These are phyloP conservation scores for Mastomys natalensis DNA, from an alignment of 2,113 vertebrate species.

Conservation along the genomic window DNA sequence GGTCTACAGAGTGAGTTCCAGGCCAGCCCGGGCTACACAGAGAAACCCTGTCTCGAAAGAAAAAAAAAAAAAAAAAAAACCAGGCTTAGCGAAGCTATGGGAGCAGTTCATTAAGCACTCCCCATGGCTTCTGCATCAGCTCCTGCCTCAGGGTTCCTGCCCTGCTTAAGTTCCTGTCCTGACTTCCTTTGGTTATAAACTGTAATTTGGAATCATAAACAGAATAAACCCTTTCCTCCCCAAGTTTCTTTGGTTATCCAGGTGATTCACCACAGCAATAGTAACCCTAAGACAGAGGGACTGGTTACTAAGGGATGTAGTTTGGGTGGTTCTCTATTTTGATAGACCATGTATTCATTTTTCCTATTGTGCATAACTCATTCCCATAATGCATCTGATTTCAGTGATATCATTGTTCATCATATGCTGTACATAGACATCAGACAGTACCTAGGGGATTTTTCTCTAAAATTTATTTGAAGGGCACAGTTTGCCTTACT, in stretches of 20 bases:
- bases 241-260: not conserved
- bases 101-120: not conserved
- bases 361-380: not conserved
- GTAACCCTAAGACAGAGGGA: not conserved
- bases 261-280: not conserved
- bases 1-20: too few relatives aligned
- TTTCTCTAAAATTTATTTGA: not conserved
- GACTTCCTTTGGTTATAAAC: not conserved
- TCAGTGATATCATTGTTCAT: not conserved
- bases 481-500: not conserved
- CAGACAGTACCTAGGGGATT: not conserved
- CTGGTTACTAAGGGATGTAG: not conserved
- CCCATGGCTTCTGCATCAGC: not conserved
- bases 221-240: not conserved
- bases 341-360: not conserved
- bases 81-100: not conserved
- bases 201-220: not conserved
- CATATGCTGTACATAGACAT: not conserved
- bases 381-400: not conserved
- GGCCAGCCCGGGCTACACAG: too few relatives aligned
- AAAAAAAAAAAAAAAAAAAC: too few relatives aligned
- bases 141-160: not conserved
- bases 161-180: not conserved
- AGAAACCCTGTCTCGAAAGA: too few relatives aligned
- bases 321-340: not conserved